Base-by-base conservation (phyloP, 2,888 invertebrate genomes). In the Gortyna flavago region DNA sequence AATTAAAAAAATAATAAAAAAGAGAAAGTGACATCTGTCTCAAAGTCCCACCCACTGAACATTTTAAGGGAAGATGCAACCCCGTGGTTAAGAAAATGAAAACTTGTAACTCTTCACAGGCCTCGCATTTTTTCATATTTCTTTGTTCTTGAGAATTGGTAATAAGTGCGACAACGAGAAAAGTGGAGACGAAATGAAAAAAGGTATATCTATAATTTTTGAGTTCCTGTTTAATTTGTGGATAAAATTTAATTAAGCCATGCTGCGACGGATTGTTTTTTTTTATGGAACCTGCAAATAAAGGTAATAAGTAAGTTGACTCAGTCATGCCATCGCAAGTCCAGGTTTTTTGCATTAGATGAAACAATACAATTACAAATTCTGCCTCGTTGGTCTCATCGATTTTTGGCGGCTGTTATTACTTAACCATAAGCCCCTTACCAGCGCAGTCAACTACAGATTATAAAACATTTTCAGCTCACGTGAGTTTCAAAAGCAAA, bases 51-150 rank as follows among this genome's bases (percentile, higher is more conserved):
- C 41, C 65, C n/a, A 41, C n/a, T 29, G 18, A 66, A 57, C 18
- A 73, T 54, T 13, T 41, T n/a, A 38, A 18, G 25, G 25, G 13
- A 66, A 67, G 18, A 67, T 57, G 29, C 66, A 44, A 57, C 41
- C 61, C 77, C 79, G 54, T 6, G 8, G 66, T 35, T 38, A 78
- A 29, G 35, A 66, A 76, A 79, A 67, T 76, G n/a, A 41, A 76
- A 67, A 75, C n/a, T 9, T 44, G 2, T 25, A 35, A 44, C 29
- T 44, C 21, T 32, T 77, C 25, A 41, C n/a, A 25, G 18, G 0
- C 0, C 41, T 35, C n/a, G 3, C 16, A 21, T 29, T 66, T 78
- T 54, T 44, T 54, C 8, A 54, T 44, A 35, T 54, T 66, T 29
- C 25, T 78, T 21, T 65, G 32, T 18, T 51, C 61, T 51, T 38